These are phyloP conservation scores for Drosophila lowei DNA, from an alignment of 1,140 invertebrate genomes.

Conservation along the genomic window DNA sequence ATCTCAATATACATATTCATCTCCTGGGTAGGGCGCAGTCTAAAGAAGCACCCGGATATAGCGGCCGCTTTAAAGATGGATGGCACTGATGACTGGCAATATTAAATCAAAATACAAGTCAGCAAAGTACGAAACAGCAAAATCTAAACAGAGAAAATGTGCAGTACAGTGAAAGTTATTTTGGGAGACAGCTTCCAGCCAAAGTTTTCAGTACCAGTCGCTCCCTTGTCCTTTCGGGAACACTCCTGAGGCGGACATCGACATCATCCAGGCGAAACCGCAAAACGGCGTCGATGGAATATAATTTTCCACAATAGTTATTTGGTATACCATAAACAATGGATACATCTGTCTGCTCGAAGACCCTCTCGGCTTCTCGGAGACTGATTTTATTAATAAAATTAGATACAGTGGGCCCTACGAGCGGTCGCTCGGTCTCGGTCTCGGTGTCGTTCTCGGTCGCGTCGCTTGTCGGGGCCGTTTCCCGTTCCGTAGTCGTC, in stretches of 20 bases:
- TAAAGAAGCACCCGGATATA: neutral
- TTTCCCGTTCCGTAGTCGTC: neutral
- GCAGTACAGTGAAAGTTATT: too few relatives aligned
- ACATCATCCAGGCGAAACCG: too few relatives aligned
- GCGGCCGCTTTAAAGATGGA: neutral
- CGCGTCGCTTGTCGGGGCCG: too few relatives aligned
- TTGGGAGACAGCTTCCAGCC: too few relatives aligned
- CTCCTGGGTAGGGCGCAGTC: neutral
- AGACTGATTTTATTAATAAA: slow-evolving; percentile 42
- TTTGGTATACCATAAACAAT: slow-evolving; percentile 27
- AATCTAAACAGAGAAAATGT: neutral
- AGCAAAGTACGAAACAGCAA: neutral
- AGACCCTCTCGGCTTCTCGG: slow-evolving; percentile 17
- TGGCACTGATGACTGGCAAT: neutral
- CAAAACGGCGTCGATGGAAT: neutral
- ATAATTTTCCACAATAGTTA: slow-evolving; percentile 25
- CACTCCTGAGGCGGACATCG: too few relatives aligned
- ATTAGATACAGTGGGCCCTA: slow-evolving; percentile 36
- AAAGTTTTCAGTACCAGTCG: too few relatives aligned
- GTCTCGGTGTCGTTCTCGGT: neutral
- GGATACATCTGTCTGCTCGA: slow-evolving; percentile 1
- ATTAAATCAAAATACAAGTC: neutral
- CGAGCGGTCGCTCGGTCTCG: neutral
- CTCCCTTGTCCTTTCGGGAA: too few relatives aligned
- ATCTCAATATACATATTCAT: too few relatives aligned